A percentile compares a stretch with the other conserved stretches of the same genome.
These are phyloP conservation scores for Electrona antarctica DNA, from an alignment of 2,113 vertebrate species.

Conservation along the genomic window DNA sequence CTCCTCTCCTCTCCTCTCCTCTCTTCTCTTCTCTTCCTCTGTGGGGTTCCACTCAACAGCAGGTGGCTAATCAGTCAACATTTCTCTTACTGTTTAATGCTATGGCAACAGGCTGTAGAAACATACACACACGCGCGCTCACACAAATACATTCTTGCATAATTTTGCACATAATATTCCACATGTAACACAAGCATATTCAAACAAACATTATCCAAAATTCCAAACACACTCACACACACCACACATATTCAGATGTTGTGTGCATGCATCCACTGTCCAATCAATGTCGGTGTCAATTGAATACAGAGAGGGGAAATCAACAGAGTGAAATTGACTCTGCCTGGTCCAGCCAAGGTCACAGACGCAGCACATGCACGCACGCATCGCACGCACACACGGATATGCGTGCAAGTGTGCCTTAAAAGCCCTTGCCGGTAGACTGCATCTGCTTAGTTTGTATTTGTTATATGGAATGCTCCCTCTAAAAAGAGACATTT, in stretches of 20 bases:
- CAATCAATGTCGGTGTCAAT: no score
- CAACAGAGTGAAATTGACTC: no score
- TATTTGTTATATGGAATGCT: not conserved
- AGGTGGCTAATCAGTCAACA: slow-evolving; percentile 63
- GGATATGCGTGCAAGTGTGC: no score
- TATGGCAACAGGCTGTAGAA: slow-evolving; percentile 58
- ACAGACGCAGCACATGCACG: no score
- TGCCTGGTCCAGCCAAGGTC: no score
- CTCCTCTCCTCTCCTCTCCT: no score
- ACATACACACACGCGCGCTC: slow-evolving; percentile 35
- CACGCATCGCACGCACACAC: no score
- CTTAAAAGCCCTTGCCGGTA: no score
- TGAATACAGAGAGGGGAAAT: no score
- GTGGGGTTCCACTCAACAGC: slow-evolving; percentile 43
- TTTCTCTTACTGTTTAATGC: slow-evolving; percentile 61
- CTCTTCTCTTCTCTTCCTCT: slow-evolving; percentile 4
- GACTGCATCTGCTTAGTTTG: no score
- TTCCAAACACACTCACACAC: not conserved
- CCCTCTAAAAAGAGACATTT: not conserved
- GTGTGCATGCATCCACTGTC: not conserved
- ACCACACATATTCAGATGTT: slow-evolving; percentile 1
- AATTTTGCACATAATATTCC: not conserved
- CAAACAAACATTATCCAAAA: slow-evolving; percentile 15
- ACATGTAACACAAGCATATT: no score
- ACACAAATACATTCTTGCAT: slow-evolving; percentile 15